These are phyloP conservation scores for Cinara cedri DNA, from an alignment of 2,888 invertebrate species.

Conservation along the genomic window DNA sequence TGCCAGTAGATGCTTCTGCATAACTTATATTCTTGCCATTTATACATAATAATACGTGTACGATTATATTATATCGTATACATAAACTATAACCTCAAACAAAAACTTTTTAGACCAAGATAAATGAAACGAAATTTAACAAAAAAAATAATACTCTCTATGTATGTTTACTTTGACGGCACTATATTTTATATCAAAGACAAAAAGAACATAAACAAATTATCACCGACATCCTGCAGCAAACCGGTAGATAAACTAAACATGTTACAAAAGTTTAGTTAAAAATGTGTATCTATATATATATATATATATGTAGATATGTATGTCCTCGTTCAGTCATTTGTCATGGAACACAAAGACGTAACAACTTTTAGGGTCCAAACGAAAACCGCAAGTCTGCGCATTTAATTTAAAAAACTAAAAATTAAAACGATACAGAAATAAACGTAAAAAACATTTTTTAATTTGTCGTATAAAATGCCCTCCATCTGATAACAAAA, in stretches of 20 bases:
- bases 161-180: slow-evolving; percentile 6
- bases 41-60: background rate
- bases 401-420: no score
- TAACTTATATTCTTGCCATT: background rate
- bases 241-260: slow-evolving; percentile 9
- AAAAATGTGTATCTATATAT: slow-evolving; percentile 6
- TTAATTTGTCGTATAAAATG: no score
- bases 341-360: slow-evolving; percentile 4
- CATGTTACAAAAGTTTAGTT: slow-evolving; percentile 45
- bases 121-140: slow-evolving; percentile 30
- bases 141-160: slow-evolving; percentile 15
- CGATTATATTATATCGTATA: background rate
- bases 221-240: background rate
- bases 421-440: no score
- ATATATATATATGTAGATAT: no score
- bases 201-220: no score
- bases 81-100: background rate
- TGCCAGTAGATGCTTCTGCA: background rate
- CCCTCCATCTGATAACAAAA: no score
- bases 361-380: slow-evolving; percentile 10
- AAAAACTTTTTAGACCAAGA: slow-evolving; percentile 15
- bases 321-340: background rate
- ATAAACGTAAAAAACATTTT: no score
- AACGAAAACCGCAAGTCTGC: slow-evolving; percentile 15
- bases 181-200: background rate